Evolutionary conservation across 2,113 vertebrate genomes (phyloP).

Genomic region (Alethe castanea): DNA sequence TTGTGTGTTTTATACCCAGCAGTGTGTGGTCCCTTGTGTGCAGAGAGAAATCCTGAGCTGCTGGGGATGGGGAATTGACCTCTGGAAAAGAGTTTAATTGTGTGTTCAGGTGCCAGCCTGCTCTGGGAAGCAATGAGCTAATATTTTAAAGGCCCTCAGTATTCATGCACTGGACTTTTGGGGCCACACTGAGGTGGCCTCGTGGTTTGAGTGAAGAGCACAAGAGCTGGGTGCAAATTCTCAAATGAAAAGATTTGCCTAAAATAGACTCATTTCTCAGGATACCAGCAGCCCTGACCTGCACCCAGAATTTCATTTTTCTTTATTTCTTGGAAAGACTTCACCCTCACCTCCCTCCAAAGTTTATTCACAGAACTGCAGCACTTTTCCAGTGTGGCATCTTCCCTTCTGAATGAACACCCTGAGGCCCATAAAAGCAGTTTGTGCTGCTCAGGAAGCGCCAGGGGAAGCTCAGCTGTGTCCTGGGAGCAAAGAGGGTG

Average conservation of each 20-base stretch:
- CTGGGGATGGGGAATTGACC: not conserved
- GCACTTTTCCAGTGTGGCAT: rapidly evolving
- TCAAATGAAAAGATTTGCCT: not conserved
- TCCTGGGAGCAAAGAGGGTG: not conserved
- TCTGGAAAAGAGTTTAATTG: not conserved
- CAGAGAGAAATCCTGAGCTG: not conserved
- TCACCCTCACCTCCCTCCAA: not conserved
- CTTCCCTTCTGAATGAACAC: not conserved
- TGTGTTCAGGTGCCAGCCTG: not conserved
- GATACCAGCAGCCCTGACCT: not conserved
- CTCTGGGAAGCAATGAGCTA: not conserved
- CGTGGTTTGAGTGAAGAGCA: not conserved
- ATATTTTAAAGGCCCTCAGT: not conserved
- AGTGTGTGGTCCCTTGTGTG: not conserved
- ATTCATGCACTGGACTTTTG: not conserved
- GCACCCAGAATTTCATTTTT: not conserved
- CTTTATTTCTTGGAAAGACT: not conserved
- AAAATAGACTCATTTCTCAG: not conserved
- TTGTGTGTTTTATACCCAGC: not conserved
- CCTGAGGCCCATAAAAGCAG: rapidly evolving
- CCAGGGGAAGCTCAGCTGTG: not conserved
- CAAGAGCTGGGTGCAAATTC: not conserved
- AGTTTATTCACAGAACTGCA: not conserved
- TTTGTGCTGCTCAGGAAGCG: not conserved
- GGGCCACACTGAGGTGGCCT: not conserved